These are phyloP conservation scores for Dascillus cervinus DNA, from an alignment of 2,888 invertebrate species.

Conservation along the genomic window DNA sequence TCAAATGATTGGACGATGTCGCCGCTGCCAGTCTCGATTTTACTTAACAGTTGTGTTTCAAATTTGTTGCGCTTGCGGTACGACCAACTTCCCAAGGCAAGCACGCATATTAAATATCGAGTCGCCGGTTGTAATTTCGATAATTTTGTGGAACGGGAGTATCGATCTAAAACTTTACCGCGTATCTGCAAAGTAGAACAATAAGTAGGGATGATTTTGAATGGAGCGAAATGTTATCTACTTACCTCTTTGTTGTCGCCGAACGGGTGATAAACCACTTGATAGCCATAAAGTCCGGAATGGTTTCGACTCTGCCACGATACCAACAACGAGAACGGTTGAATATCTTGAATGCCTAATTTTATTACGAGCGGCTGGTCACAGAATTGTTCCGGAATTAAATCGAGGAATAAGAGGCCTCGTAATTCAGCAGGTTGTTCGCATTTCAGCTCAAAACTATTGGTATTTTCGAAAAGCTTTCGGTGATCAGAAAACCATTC, in stretches of 20 bases:
- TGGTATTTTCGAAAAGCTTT: constrained; percentile 52
- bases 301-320: constrained; percentile 88
- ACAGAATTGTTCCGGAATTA: constrained; percentile 77
- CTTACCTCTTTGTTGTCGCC: constrained; percentile 52
- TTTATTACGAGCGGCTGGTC: constrained; percentile 75
- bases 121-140: constrained; percentile 70
- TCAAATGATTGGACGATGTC: constrained; percentile 47
- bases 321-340: constrained; percentile 77
- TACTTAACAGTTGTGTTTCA: constrained; percentile 46
- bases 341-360: constrained; percentile 80
- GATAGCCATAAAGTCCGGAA: constrained; percentile 75
- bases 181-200: constrained; percentile 52
- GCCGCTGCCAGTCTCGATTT: constrained; percentile 26
- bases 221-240: constrained; percentile 5
- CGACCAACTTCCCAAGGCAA: constrained; percentile 75
- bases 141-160: constrained; percentile 65
- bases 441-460: constrained; percentile 53
- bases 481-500: constrained; percentile 86
- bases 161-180: constrained; percentile 66
- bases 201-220: neutral
- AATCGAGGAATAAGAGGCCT: constrained; percentile 65
- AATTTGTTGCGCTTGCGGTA: constrained; percentile 43
- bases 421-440: constrained; percentile 76
- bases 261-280: constrained; percentile 73
- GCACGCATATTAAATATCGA: constrained; percentile 78